These are phyloP conservation scores for Pipistrellus pygmaeus DNA, from an alignment of 2,797 vertebrate species.

Conservation along the genomic window DNA sequence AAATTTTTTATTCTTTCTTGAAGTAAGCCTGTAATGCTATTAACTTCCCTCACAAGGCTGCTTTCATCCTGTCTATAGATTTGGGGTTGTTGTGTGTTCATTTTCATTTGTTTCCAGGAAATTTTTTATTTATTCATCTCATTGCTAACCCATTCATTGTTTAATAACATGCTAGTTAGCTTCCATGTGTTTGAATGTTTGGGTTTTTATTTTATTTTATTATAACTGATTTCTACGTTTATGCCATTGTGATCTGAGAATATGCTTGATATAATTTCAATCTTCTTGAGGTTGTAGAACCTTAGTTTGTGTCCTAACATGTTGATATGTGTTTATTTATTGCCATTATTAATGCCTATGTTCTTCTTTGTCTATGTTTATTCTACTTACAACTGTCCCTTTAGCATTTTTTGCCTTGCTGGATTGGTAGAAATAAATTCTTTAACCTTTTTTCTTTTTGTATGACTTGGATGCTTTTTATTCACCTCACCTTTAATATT, in stretches of 20 bases:
- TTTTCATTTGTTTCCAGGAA: background rate
- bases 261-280: background rate
- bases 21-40: background rate
- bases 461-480: no score
- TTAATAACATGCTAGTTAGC: background rate
- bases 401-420: no score
- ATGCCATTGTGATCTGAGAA: background rate
- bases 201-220: background rate
- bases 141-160: no score
- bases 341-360: no score
- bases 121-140: background rate
- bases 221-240: background rate
- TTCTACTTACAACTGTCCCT: no score
- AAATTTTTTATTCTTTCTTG: background rate
- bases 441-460: no score
- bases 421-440: no score
- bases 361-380: no score
- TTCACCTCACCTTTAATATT: no score
- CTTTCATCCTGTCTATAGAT: background rate
- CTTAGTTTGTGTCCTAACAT: background rate
- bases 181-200: background rate
- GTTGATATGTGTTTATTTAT: no score
- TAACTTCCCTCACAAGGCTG: background rate
- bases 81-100: background rate
- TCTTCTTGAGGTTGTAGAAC: background rate